These are phyloP conservation scores for Acromyrmex charruanus DNA, from an alignment of 1,140 invertebrate genomes.

Conservation along the genomic window DNA sequence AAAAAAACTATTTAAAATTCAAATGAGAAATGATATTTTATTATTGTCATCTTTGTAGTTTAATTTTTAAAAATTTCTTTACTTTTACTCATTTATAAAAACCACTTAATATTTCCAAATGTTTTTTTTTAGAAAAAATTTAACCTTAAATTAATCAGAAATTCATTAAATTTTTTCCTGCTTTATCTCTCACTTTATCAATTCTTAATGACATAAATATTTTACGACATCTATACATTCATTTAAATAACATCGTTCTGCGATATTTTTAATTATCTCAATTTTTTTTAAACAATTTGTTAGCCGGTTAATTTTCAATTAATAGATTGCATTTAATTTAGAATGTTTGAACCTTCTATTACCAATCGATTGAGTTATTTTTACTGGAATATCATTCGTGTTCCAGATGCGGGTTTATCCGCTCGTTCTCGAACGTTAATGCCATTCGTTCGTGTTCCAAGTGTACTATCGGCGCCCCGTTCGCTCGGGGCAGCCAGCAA, in stretches of 20 bases:
- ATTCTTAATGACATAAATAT: slow-evolving; percentile 3
- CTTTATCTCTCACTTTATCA: not conserved
- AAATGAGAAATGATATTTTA: not conserved
- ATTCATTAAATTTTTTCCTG: not conserved
- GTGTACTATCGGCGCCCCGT: slow-evolving; percentile 5
- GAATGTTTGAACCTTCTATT: slow-evolving; percentile 19
- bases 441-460: slow-evolving; percentile 31
- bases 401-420: slow-evolving; percentile 46
- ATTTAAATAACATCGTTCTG: not conserved
- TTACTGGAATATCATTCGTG: slow-evolving; percentile 10
- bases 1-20: not conserved
- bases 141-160: not conserved
- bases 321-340: not conserved
- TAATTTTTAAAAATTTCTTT: not conserved
- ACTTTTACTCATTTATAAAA: not conserved
- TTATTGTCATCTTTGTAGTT: not conserved
- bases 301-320: not conserved
- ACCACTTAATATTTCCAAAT: not conserved
- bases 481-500: slow-evolving; percentile 19
- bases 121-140: not conserved
- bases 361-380: slow-evolving; percentile 30
- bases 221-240: not conserved
- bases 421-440: slow-evolving; percentile 40
- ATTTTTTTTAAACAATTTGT: not conserved
- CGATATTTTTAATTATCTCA: not conserved